Evolutionary conservation across 2,113 vertebrate species (phyloP).

Genomic region (Mionectes macconnelli): DNA sequence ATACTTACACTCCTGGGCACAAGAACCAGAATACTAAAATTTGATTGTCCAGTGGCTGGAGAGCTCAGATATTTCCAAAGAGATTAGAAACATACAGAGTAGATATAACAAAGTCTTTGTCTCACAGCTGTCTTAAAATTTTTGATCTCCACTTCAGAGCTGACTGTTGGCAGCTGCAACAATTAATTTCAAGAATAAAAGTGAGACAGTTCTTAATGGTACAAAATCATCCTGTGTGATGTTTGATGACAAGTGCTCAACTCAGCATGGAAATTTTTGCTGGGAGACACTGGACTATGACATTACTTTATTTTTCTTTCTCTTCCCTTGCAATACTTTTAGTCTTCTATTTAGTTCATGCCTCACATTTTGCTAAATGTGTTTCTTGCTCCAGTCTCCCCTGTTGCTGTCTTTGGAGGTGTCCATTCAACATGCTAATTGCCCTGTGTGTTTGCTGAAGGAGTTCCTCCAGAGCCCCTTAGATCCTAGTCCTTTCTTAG

Average conservation of each 20-base stretch:
- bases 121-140: neutral
- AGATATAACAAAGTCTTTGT: neutral
- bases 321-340: neutral
- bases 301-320: neutral
- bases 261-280: neutral
- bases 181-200: neutral
- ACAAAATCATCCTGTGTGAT: neutral
- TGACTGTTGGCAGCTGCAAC: neutral
- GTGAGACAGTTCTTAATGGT: accelerated
- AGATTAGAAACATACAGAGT: neutral
- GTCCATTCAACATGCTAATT: conserved; percentile 2
- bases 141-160: neutral
- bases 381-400: neutral
- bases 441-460: neutral
- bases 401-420: neutral
- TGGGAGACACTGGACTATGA: neutral
- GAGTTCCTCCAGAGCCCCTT: neutral
- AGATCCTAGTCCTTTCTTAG: conserved; percentile 12
- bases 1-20: accelerated
- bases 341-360: neutral
- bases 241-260: neutral
- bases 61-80: neutral
- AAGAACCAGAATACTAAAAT: neutral
- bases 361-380: neutral
- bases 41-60: neutral